Conservation (phyloP, 2,113 vertebrate species). For the Hemicordylus capensis region DNA sequence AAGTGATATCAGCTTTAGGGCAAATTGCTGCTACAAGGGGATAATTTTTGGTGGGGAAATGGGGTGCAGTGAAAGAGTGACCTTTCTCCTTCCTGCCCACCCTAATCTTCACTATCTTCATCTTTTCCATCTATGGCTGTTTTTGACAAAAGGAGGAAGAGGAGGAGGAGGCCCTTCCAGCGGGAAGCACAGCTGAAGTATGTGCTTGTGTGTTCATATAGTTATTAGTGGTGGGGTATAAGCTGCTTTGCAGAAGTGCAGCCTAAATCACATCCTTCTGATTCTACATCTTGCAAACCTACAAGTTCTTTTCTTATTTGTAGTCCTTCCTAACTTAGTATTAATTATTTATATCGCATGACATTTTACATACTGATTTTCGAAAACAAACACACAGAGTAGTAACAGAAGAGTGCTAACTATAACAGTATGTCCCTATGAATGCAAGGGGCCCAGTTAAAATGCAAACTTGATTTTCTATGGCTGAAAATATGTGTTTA, state of each 20-base stretch:
- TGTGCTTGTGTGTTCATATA: too few species aligned
- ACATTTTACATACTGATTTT: not conserved
- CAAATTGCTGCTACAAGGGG: too few species aligned
- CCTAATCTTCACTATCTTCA: too few species aligned
- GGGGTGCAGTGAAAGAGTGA: too few species aligned
- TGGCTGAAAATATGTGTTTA: not conserved
- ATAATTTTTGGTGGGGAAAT: too few species aligned
- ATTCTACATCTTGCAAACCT: not conserved
- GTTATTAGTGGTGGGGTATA: not conserved
- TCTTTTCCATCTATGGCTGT: too few species aligned
- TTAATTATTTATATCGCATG: not conserved
- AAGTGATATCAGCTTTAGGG: too few species aligned
- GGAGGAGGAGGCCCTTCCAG: too few species aligned
- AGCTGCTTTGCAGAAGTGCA: too few species aligned
- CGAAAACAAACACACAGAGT: not conserved
- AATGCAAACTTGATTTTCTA: not conserved
- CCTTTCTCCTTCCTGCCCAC: too few species aligned
- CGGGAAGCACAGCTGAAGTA: not conserved
- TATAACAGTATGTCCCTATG: fast-evolving
- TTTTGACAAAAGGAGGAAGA: too few species aligned
- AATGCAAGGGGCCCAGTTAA: not conserved
- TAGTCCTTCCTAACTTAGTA: not conserved
- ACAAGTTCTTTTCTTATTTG: not conserved
- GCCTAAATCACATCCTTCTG: not conserved
- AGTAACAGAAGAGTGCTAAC: not conserved